Evolutionary conservation across 2,888 invertebrate species (phyloP), one percentile per base, ranked within the genome.

Genomic region (Pristionchus japonicus): DNA sequence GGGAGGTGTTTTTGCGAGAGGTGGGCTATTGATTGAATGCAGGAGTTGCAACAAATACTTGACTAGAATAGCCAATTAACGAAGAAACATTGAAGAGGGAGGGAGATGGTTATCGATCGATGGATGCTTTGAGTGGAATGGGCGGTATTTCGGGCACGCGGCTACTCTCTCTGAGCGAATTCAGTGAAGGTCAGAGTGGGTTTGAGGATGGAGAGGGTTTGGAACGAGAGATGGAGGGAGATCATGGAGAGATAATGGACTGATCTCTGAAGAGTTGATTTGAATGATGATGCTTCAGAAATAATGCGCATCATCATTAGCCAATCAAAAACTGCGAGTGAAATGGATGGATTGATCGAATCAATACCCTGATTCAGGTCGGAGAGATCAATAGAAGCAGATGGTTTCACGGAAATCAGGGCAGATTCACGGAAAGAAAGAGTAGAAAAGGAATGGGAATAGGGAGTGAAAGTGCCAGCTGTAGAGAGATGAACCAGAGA

Each of bases 381-480:
- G 74, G 7, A 20, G 3, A 74, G 40, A 74, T 74, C 17, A 74
- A 34, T 34, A 67, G 31, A 67, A 40, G 31, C 74, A 74, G 74
- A 37, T 74, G 74, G 37, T n/a, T 57, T 2, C 2, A 3, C 74
- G 6, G 2, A 23, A 31, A 3, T 23, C 15, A 74, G 40, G 74
- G 4, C 74, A 40, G 74, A 40, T 74, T 74, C 23, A 40, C 20
- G 37, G 37, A 31, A n/a, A 34, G 40, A 74, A 40, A 31, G 23
- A 74, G 40, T 40, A 20, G 74, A 40, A 74, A 74, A 49, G 20
- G 80, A 80, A 49, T 49, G 80, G 2, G 43, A 43, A 49, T 37
- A 6, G n/a, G n/a, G 6, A 80, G 43, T 43, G 80, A 80, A 49
- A 80, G 80, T 80, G 80, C 80, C 49, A 80, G 49, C 80, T 80